Evolutionary conservation across 2,888 invertebrate genomes (phyloP), one percentile per base, ranked within the genome.

Genomic region (Xylota segnis): DNA sequence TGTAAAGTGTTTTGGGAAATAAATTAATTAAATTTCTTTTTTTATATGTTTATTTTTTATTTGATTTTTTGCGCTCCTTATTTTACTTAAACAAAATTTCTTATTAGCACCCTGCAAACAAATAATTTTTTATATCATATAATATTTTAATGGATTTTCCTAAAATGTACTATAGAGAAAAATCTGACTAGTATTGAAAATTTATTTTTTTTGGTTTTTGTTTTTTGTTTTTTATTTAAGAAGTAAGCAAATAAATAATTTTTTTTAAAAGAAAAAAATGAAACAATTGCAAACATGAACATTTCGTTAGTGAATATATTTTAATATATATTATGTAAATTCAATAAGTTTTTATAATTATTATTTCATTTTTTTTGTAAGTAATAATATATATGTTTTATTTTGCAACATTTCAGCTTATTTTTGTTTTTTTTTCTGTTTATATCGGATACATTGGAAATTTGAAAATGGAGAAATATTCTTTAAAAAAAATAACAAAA

Each of bases 211-310:
- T 27, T 23, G 32, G 7, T 18, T 70, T 32, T 9, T n/a, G 29
- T 27, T 54, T 52, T 16, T 52, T 10, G 14, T 16, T 23, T 45
- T 12, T 12, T 70, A 16, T 9, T 45, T 58, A 34, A 14, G 34
- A 71, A 59, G 45, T 58, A 71, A 59, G 58, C 45, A 59, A 37
- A 54, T 70, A 32, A 56, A 40, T 40, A 5, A 1, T 34, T 66
- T 54, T 23, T 37, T 16, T 68, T 43, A 27, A 56, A 50, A 29
- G 34, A 50, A 50, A 5, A 61, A 61, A 50, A 54, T 32, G 16
- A 72, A 74, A 63, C 43, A 74, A 54, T 63, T 61, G 29, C 43
- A 52, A 74, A 72, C 50, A 27, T 52, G 37, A 72, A 61, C 52
- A 63, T 40, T 68, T 61, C 23, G 23, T 37, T 56, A 50, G 59